These are phyloP conservation scores for Enteromius anoplus DNA, from an alignment of 2,797 vertebrate genomes.

Conservation along the genomic window DNA sequence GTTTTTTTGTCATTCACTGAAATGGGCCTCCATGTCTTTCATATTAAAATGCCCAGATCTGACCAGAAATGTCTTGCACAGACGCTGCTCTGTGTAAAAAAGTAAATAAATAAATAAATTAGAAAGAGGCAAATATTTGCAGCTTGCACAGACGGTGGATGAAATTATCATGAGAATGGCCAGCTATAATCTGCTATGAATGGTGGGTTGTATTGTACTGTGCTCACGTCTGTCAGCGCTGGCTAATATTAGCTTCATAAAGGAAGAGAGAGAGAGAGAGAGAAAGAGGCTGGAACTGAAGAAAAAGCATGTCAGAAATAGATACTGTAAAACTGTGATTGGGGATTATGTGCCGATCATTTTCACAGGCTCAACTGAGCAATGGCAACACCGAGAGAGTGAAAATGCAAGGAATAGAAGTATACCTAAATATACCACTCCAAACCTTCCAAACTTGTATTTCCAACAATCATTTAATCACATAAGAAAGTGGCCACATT, in stretches of 20 bases:
- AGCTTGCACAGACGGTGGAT: conserved; percentile 66
- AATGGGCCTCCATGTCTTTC: neutral
- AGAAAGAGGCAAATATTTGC: conserved; percentile 52
- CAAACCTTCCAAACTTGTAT: neutral
- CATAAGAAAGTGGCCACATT: neutral
- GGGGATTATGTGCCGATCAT: neutral
- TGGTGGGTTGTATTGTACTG: conserved; percentile 74
- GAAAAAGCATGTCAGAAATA: conserved; percentile 4
- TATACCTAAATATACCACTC: neutral
- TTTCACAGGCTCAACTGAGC: neutral
- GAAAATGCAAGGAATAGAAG: neutral
- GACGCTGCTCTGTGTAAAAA: conserved; percentile 9
- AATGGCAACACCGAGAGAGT: neutral
- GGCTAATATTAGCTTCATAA: conserved; percentile 72
- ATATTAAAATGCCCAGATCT: conserved; percentile 35
- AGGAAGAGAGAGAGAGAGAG: conserved; percentile 28
- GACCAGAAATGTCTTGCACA: neutral
- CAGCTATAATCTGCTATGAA: conserved; percentile 75
- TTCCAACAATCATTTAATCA: neutral
- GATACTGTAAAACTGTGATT: neutral
- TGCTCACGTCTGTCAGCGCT: conserved; percentile 61
- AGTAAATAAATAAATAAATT: neutral
- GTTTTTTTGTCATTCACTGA: neutral
- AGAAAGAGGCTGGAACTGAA: conserved; percentile 8
- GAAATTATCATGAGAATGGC: conserved; percentile 77